phyloP scores from a whole-genome alignment of 2,888 invertebrate genomes.

The Cerceris rybyensis region DNA sequence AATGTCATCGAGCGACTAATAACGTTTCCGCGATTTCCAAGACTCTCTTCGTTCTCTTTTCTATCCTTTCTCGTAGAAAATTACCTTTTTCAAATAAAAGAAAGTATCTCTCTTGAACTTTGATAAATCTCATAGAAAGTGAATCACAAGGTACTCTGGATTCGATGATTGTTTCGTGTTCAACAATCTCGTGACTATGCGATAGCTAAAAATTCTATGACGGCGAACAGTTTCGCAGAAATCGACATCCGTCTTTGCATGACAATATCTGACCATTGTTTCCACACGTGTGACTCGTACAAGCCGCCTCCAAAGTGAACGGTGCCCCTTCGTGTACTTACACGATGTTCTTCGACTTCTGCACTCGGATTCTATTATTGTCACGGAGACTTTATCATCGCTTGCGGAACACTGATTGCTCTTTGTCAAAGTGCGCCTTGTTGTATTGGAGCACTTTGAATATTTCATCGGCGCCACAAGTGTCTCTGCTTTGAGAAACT shows the following conservation, averaged over 20 bases:
- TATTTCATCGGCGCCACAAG: background rate
- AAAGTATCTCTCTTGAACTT: background rate
- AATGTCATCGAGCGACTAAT: no score
- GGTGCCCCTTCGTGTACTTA: background rate
- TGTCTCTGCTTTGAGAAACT: no score
- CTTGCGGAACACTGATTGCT: background rate
- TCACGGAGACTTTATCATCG: background rate
- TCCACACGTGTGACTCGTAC: background rate
- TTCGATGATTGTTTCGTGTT: no score
- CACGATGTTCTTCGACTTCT: background rate
- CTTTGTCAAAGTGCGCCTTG: background rate
- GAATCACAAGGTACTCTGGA: background rate
- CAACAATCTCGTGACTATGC: background rate
- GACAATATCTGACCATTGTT: background rate
- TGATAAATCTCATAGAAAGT: background rate
- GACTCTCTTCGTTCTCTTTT: no score
- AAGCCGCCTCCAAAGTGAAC: background rate
- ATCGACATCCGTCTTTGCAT: constrained; percentile 4
- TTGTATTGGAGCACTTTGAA: background rate
- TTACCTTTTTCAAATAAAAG: no score
- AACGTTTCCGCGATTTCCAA: no score
- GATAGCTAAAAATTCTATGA: background rate
- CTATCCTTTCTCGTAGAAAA: no score
- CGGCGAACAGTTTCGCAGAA: background rate
- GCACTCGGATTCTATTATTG: constrained; percentile 3